phyloP scores from a whole-genome alignment of 2,888 invertebrate species.

The Exocentrus adspersus region DNA sequence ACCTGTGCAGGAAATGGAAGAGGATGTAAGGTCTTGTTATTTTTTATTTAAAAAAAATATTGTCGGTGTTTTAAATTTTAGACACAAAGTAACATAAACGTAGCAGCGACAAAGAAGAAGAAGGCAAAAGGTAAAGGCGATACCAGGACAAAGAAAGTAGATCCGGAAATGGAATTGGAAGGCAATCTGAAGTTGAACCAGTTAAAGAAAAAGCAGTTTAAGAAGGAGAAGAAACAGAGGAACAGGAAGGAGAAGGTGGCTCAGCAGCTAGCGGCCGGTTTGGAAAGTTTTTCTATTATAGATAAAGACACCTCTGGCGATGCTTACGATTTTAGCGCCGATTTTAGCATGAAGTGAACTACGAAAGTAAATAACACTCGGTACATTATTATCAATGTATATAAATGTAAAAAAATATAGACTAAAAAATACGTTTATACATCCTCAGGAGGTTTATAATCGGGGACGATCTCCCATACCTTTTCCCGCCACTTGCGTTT shows the following conservation, averaged over 20 bases:
- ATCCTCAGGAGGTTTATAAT: conserved; percentile 68
- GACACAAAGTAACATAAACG: conserved; percentile 53
- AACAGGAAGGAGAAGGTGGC: conserved; percentile 72
- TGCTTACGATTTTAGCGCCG: conserved; percentile 72
- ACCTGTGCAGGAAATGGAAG: conserved; percentile 69
- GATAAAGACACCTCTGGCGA: conserved; percentile 50
- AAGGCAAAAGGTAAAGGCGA: conserved; percentile 47
- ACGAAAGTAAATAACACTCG: not conserved
- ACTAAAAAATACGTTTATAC: conserved; percentile 1
- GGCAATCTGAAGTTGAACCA: conserved; percentile 74
- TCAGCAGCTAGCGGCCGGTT: conserved; percentile 70
- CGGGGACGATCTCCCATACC: conserved; percentile 77
- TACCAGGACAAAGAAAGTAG: conserved; percentile 61
- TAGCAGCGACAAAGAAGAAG: conserved; percentile 44
- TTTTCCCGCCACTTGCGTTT: conserved; percentile 77
- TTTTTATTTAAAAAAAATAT: no score
- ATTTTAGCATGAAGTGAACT: conserved; percentile 61
- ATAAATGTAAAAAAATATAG: not conserved
- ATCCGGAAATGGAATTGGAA: conserved; percentile 76
- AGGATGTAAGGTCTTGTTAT: no score
- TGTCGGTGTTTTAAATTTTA: conserved; percentile 28
- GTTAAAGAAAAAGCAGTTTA: conserved; percentile 71
- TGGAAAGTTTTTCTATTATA: conserved; percentile 69
- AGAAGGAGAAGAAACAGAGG: conserved; percentile 72
- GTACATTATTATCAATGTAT: not conserved